phyloP scores from a whole-genome alignment of 2,888 invertebrate species.

The Agrotis puta region DNA sequence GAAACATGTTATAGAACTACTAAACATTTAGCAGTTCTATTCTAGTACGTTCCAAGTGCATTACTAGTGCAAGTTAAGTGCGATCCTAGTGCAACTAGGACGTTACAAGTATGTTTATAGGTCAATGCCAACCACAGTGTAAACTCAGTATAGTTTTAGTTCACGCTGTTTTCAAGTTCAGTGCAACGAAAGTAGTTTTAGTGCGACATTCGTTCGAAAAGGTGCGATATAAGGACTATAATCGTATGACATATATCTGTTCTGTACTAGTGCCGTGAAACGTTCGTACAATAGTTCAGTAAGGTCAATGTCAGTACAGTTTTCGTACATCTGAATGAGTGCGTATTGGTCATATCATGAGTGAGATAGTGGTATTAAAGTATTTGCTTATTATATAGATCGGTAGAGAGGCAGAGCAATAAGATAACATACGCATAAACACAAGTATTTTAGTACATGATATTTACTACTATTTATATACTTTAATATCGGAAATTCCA shows the following conservation, averaged over 20 bases:
- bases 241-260: neutral
- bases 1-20: too few species aligned
- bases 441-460: too few species aligned
- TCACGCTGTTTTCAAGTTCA: slow-evolving; percentile 27
- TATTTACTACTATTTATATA: too few species aligned
- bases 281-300: neutral
- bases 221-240: neutral
- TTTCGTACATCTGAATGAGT: slow-evolving; percentile 3
- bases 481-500: too few species aligned
- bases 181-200: slow-evolving; percentile 26
- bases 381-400: neutral
- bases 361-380: neutral
- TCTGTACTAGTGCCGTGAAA: neutral
- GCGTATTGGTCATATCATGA: neutral
- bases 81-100: slow-evolving; percentile 31
- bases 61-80: slow-evolving; percentile 38
- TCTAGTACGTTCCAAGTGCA: slow-evolving; percentile 19
- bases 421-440: neutral
- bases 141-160: slow-evolving; percentile 34
- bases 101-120: slow-evolving; percentile 33
- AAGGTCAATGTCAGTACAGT: slow-evolving; percentile 13
- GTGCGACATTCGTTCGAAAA: slow-evolving; percentile 3
- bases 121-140: slow-evolving; percentile 41
- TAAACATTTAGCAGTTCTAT: neutral
- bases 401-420: neutral